Base-by-base conservation (phyloP, 2,888 invertebrate species). In the Tetramorium bicarinatum region DNA sequence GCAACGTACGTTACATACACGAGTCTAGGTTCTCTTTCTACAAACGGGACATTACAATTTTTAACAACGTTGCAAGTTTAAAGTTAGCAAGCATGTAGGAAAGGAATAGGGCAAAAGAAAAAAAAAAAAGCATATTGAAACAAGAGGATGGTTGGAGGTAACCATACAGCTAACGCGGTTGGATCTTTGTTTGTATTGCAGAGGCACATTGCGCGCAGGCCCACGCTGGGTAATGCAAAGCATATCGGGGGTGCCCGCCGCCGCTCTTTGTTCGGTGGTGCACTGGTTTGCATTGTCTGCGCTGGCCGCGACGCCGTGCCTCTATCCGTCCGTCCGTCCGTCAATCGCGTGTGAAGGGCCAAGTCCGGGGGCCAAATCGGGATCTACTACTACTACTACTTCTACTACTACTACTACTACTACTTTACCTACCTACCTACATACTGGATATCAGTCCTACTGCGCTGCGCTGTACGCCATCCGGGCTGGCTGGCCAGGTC, bases 141-240 rank as follows among this genome's bases (percentile, higher is more conserved):
- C 85, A 89, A 87, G 87, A 88, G 84, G 84, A 89, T 75, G 71
- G 79, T 61, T 67, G 84, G 62, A 84, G 82, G 82, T 85, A 89
- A 89, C 87, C 86, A 91, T 92, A 90, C 93, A 92, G 93, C 93
- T 94, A 94, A 94, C 94, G 94, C 93, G 94, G 94, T 91, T 95
- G 94, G 94, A 95, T 95, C 93, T 95, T 94, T 95, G 93, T 95
- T 94, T 95, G 94, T 92, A 94, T 95, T 95, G 93, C 95, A 95
- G 95, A 95, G 95, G 95, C 95, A 95, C 94, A 94, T 95, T 94
- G 95, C 95, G 95, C 95, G 94, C 95, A 95, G 95, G 93, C 94
- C 94, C 93, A 94, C 92, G 95, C 94, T 93, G 95, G 95, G 94
- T 95, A 95, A 95, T 95, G 95, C 95, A 95, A 95, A 94, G 93